phyloP scores from a whole-genome alignment of 2,888 invertebrate genomes.

The Epinotia demarniana region DNA sequence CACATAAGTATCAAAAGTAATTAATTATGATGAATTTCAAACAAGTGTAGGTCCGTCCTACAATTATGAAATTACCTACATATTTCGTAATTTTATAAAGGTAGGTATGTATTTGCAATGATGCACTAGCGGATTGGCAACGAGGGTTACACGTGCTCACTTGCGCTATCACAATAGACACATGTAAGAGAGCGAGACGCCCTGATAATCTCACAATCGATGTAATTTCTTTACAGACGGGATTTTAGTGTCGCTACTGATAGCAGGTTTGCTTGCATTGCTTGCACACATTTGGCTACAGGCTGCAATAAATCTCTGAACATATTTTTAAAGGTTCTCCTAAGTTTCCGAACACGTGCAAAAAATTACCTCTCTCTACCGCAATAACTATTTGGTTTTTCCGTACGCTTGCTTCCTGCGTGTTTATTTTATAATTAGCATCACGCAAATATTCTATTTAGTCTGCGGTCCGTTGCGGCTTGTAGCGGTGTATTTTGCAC shows the following conservation, averaged over 20 bases:
- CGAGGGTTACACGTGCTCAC: background rate
- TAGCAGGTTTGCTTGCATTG: too few relatives aligned
- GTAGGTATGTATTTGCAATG: too few relatives aligned
- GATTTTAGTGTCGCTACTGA: background rate
- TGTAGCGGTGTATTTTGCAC: constrained; percentile 64
- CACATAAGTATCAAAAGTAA: background rate
- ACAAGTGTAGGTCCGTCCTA: background rate
- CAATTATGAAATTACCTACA: background rate
- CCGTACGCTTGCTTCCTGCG: constrained; percentile 56
- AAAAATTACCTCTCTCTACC: background rate
- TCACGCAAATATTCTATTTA: constrained; percentile 73
- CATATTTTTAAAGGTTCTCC: too few relatives aligned
- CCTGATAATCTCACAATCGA: background rate
- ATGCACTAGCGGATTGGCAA: background rate
- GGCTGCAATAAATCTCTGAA: background rate
- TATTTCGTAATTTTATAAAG: background rate
- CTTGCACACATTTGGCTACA: background rate
- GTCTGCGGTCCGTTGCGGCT: constrained; percentile 69
- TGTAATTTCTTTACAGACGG: background rate
- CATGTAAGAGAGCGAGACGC: background rate
- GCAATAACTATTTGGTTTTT: constrained; percentile 53
- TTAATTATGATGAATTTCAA: background rate
- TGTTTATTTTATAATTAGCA: constrained; percentile 74
- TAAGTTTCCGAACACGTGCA: background rate
- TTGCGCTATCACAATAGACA: background rate